Percentiles rank a stretch among this genome's conserved stretches.
phyloP scores from a whole-genome alignment of 1,140 invertebrate genomes.

The Zophobas atratus region DNA sequence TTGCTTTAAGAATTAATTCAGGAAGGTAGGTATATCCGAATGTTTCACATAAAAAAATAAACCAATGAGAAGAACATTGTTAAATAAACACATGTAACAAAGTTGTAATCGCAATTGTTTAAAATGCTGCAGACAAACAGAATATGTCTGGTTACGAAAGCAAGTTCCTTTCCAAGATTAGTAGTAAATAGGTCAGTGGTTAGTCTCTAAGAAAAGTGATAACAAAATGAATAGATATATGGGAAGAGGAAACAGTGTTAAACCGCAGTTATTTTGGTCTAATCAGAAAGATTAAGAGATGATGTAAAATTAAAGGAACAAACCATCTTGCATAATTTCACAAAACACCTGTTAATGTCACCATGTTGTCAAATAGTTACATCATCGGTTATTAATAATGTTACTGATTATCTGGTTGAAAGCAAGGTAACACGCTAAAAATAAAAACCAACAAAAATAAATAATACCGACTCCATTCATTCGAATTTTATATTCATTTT shows the following conservation, averaged over 20 bases:
- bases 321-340: slow-evolving; percentile 1
- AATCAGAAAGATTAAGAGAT: slow-evolving; percentile 2
- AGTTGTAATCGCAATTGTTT: slow-evolving; percentile 3
- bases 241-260: neutral
- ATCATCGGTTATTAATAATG: slow-evolving; percentile 4
- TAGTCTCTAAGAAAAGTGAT: neutral
- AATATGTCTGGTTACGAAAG: slow-evolving; percentile 5
- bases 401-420: neutral
- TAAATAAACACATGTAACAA: neutral
- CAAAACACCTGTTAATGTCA: slow-evolving; percentile 13
- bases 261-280: neutral
- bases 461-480: neutral
- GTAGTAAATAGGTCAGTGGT: slow-evolving; percentile 16
- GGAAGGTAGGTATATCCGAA: no score
- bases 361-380: slow-evolving; percentile 1
- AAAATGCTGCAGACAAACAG: neutral
- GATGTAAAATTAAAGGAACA: slow-evolving; percentile 5
- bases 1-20: no score
- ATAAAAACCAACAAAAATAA: slow-evolving; percentile 5
- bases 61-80: neutral
- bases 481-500: slow-evolving; percentile 1
- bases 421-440: slow-evolving; percentile 5
- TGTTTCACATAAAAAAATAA: neutral
- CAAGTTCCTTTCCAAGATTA: slow-evolving; percentile 9
- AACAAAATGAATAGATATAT: slow-evolving; percentile 1